Evolutionary conservation across 2,113 vertebrate genomes (phyloP), one percentile per base, ranked within the genome.

Genomic region (Ochotona princeps): DNA sequence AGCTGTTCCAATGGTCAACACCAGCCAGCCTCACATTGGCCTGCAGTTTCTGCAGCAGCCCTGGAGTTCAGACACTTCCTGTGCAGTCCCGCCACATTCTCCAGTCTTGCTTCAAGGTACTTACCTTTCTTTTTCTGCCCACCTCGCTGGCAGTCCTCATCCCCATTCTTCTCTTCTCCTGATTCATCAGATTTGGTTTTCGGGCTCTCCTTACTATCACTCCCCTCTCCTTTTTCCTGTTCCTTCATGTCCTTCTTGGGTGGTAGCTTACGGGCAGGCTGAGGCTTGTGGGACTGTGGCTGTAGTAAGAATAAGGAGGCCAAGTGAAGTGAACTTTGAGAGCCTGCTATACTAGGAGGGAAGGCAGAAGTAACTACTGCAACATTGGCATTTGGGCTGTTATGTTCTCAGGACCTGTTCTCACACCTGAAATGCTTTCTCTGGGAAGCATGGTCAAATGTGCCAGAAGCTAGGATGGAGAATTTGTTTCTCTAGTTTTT

Each of bases 121-220:
- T 96, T 76, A 99, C 99, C 99, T 99, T 99, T 99, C 96, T 99
- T 99, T 97, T 99, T 99, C 73, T 99, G 98, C 1, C 98, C 98
- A 1, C 99, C 99, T 97, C 98, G 99, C 97, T 99, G 99, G 75
- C 98, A 98, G 94, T 99, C 99, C 28, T 99, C 99, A 0, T 99
- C 99, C 0, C 99, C 98, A 7, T 99, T 99, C 97, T 99, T 99
- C 96, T 99, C 99, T 90, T 99, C 99, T 83, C 99, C 99, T 0
- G 99, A 99, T 95, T 99, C 99, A 47, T 99, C 99, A 0, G 99
- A 99, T 97, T 99, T 99, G 90, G 99, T 98, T 98, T 99, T 99
- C 69, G 98, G 98, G 96, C 99, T 99, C 96, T 99, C 99, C 96
- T 99, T 98, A 94, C 97, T 98, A 0, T 98, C 99, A 0, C 98